Evolutionary conservation across 2,888 invertebrate genomes (phyloP), one percentile per base, ranked within the genome.

Genomic region (Napeogenes inachia): DNA sequence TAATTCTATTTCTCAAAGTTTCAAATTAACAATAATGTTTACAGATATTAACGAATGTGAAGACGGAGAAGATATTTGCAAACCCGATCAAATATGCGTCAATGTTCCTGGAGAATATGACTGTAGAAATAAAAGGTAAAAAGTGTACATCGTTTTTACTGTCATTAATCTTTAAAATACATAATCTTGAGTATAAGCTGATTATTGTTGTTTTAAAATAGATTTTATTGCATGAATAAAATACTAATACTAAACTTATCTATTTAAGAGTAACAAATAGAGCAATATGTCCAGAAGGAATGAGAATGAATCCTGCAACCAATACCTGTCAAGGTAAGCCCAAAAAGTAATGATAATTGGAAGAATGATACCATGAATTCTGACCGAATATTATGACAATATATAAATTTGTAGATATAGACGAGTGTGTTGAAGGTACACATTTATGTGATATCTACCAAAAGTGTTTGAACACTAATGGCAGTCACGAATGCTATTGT

Each of bases 31-130:
- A n/a, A 13, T 13, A 35, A 2, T 4, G 6, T 57, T 56, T 38
- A 21, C 38, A 96, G 98, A 98, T 84, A 93, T 97, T 56, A 94
- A 98, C 77, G 98, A 98, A 80, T 98, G 98, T 75, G 91, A 92
- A 3, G 91, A 93, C n/a, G 94, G 94, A 0, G 92, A 91, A 6
- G 95, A 96, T 69, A 93, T 94, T 55, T 98, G 98, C 78, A 91
- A 92, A 1, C 74, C 87, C 0, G 93, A 93, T 57, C 96, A 98
- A 80, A 92, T 93, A 3, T 98, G 98, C 75, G 92, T 94, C 57
- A 98, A 98, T 81, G 93, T 94, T 4, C 92, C 92, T 0, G 98
- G 98, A 4, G 94, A 94, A 30, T 96, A 95, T 73, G 91, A 93
- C 12, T 97, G 97, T 73, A 92, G 10, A 92, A 46, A 94, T 69